Evolutionary conservation across 2,888 invertebrate species (phyloP).

Genomic region (Aphidoletes aphidimyza): DNA sequence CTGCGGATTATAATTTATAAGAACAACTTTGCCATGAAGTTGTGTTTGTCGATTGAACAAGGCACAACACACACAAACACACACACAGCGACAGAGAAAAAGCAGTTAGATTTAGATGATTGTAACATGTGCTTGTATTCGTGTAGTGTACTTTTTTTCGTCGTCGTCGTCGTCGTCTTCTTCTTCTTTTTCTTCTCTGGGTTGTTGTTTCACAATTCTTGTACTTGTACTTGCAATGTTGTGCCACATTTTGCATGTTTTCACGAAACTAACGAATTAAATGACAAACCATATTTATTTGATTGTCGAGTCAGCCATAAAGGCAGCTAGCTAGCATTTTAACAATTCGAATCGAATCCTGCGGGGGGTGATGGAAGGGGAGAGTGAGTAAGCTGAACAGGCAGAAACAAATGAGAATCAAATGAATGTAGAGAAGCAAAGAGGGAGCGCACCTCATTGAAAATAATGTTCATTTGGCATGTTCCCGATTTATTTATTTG

Average conservation of each 20-base stretch:
- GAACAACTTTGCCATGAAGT: background rate
- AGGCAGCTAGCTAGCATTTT: too few species aligned
- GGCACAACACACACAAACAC: too few species aligned
- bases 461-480: constrained; percentile 15
- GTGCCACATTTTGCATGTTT: constrained; percentile 44
- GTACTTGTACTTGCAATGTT: background rate
- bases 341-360: too few species aligned
- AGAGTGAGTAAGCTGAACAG: background rate
- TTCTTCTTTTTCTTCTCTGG: too few species aligned
- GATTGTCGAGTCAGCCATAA: background rate
- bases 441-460: background rate
- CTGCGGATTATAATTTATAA: constrained; percentile 37
- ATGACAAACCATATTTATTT: constrained; percentile 13
- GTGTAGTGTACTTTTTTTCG: too few species aligned
- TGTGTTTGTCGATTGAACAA: constrained; percentile 18
- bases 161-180: too few species aligned
- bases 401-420: background rate
- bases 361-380: too few species aligned
- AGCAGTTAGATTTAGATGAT: background rate
- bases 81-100: background rate
- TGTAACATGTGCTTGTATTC: constrained; percentile 11
- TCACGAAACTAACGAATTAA: constrained; percentile 29
- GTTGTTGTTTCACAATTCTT: background rate
- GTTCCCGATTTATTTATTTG: background rate
- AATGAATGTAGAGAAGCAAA: background rate